Evolutionary conservation across 1,140 invertebrate species (phyloP), one percentile per base, ranked within the genome.

Genomic region (Neodiprion pinetum): DNA sequence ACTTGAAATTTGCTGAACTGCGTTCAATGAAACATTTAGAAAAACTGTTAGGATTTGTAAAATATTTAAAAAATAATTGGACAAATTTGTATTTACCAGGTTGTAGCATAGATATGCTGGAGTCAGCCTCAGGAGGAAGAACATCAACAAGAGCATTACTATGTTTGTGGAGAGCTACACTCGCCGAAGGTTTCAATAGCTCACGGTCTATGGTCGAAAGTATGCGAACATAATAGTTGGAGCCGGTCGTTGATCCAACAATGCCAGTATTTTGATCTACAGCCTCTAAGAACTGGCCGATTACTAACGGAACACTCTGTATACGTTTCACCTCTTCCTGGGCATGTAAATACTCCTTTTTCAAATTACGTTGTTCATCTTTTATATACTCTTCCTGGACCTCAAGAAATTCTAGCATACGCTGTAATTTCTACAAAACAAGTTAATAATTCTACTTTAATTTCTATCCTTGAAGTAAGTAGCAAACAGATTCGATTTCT

Each of bases 311-410:
- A 7, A 99, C 97, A 85, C 96, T 98, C 86, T 99, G 97, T 83
- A 99, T 99, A 65, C 98, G 91, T 86, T 99, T 99, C 1, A 99
- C 97, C 90, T 96, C 97, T 89, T 99, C 97, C 88, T 99, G 97
- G 48, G 98, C 98, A 90, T 99, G 97, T 1, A 99, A 89, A 84
- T 98, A 98, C 88, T 99, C 98, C 81, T 99, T 99, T 83, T 99
- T 99, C 50, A 99, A 89, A 88, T 99, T 99, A 69, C 97, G 93
- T 84, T 98, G 97, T 86, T 99, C 98, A 93, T 99, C 96, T 89
- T 99, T 99, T 69, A 99, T 98, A 83, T 99, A 99, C 82, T 98
- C 97, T 90, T 99, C 98, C 91, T 99, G 98, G 14, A 99, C 98
- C 87, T 98, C 94, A 4, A 99, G 89, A 88, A 99, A 99, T 87